A percentile compares a stretch with the other conserved stretches of the same genome.
These are phyloP conservation scores for Telmatochromis sp. DNA, from an alignment of 2,113 vertebrate species.

Conservation along the genomic window DNA sequence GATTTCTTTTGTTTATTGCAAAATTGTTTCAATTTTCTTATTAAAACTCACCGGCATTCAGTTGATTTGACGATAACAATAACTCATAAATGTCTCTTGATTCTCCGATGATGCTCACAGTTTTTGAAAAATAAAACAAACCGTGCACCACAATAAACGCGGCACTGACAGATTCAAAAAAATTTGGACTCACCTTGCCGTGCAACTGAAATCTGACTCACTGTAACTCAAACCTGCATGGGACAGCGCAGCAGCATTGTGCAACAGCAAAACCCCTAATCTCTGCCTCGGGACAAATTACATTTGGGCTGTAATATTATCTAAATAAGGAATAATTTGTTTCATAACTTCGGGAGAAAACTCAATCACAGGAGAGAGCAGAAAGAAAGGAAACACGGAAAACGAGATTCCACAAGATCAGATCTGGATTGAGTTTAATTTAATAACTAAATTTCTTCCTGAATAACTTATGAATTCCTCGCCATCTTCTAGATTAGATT, in stretches of 20 bases:
- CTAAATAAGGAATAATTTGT: conserved; percentile 18
- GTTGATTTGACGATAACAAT: not conserved
- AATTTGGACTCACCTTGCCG: not conserved
- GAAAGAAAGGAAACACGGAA: conserved; percentile 30
- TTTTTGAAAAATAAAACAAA: not conserved
- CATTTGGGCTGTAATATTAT: not conserved
- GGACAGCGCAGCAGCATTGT: not conserved
- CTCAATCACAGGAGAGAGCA: conserved; percentile 1
- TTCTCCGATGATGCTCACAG: not conserved
- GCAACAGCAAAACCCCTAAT: not conserved
- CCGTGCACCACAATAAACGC: not conserved
- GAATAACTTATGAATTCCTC: conserved; percentile 55
- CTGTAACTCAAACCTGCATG: not conserved
- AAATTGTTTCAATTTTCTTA: not conserved
- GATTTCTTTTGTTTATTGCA: conserved; percentile 28
- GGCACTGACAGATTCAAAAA: not conserved
- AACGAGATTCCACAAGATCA: conserved; percentile 21
- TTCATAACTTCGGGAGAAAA: conserved; percentile 17
- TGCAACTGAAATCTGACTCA: not conserved
- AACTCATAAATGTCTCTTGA: not conserved
- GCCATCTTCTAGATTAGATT: conserved; percentile 44
- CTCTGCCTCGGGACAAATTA: conserved; percentile 2
- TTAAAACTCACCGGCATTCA: not conserved
- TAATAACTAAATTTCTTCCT: conserved; percentile 32
- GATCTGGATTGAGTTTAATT: conserved; percentile 17